These are phyloP conservation scores for Hucho hucho DNA, from an alignment of 2,113 vertebrate species.

Conservation along the genomic window DNA sequence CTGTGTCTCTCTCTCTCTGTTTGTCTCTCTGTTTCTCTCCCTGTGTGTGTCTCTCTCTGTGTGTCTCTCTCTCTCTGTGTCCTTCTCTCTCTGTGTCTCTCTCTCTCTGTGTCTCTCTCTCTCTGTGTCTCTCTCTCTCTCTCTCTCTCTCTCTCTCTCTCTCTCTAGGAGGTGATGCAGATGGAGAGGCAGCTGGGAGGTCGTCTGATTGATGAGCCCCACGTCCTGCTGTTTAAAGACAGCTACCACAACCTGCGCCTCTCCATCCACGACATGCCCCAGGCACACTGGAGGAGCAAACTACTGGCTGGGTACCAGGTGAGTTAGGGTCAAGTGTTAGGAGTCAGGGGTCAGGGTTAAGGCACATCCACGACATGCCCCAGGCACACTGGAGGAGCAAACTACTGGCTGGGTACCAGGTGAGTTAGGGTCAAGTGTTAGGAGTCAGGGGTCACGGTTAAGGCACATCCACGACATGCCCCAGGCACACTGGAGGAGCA, in stretches of 20 bases:
- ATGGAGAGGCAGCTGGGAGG: conserved; percentile 96
- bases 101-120: too few species aligned
- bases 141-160: conserved; percentile 10
- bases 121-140: neutral
- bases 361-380: conserved; percentile 89
- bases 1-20: too few species aligned
- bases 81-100: too few species aligned
- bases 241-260: conserved; percentile 98
- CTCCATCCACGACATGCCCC: conserved; percentile 96
- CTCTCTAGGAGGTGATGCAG: conserved; percentile 92
- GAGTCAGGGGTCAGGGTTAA: neutral
- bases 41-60: too few species aligned
- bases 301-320: conserved; percentile 97
- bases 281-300: conserved; percentile 97
- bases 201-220: conserved; percentile 92
- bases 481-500: conserved; percentile 92
- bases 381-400: conserved; percentile 91
- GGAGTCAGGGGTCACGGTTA: neutral
- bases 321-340: conserved; percentile 25
- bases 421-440: neutral
- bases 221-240: conserved; percentile 96
- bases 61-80: too few species aligned
- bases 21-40: too few species aligned
- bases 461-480: conserved; percentile 88
- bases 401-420: conserved; percentile 95